These are phyloP conservation scores for Drosophila takahashii DNA, from an alignment of 1,140 invertebrate genomes.

Conservation along the genomic window DNA sequence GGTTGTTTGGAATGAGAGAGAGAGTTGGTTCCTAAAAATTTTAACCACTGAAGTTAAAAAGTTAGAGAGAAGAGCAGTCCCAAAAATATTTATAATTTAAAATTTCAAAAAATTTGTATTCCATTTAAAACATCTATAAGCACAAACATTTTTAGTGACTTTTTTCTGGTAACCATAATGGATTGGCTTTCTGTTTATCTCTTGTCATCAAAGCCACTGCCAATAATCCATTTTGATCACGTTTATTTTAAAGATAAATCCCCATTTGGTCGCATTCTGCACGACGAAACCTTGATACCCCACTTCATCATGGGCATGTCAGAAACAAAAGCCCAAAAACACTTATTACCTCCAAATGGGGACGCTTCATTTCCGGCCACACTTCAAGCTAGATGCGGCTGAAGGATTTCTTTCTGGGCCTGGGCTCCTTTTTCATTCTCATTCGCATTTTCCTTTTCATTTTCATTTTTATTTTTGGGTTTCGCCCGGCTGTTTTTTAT, in stretches of 20 bases:
- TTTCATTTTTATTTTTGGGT: constrained; percentile 19
- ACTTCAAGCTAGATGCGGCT: constrained; percentile 59
- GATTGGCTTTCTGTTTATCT: neutral
- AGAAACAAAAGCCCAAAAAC: constrained; percentile 44
- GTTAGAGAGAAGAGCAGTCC: neutral
- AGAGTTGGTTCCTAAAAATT: too few relatives aligned
- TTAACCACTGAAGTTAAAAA: neutral
- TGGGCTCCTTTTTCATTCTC: constrained; percentile 57
- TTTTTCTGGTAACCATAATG: neutral
- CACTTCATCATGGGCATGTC: constrained; percentile 48
- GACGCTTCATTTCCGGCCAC: constrained; percentile 73
- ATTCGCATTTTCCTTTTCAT: constrained; percentile 7
- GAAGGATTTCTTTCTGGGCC: constrained; percentile 30
- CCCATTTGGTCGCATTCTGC: constrained; percentile 33
- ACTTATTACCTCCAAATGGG: constrained; percentile 66
- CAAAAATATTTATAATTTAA: too few relatives aligned
- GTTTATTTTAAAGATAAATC: constrained; percentile 30
- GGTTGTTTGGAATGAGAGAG: too few relatives aligned
- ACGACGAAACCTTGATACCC: constrained; percentile 37
- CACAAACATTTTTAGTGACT: neutral
- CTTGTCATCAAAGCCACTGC: constrained; percentile 23
- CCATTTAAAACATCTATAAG: too few relatives aligned
- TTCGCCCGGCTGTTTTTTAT: constrained; percentile 16
- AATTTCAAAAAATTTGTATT: too few relatives aligned
- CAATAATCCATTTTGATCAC: constrained; percentile 40